Conservation (phyloP, 2,888 invertebrate genomes). For the Chrysodeixis includens region DNA sequence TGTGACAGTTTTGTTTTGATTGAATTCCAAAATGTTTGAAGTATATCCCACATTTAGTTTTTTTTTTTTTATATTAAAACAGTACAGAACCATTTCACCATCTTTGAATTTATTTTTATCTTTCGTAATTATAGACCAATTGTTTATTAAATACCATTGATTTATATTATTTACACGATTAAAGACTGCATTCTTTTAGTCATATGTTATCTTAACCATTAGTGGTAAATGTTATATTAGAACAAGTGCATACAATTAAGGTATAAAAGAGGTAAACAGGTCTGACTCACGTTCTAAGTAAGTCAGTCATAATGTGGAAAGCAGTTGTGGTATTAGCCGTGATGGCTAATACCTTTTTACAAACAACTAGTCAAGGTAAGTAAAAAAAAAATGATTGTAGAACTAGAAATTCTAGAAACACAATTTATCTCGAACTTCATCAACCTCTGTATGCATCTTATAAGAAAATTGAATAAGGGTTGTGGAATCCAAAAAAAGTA, state of each 20-base stretch:
- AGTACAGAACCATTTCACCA: no score
- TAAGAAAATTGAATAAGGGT: no score
- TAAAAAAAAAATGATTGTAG: not conserved
- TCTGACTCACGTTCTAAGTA: slow-evolving; percentile 53
- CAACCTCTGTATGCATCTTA: no score
- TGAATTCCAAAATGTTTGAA: no score
- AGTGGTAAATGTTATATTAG: slow-evolving; percentile 54
- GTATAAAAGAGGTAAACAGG: slow-evolving; percentile 68
- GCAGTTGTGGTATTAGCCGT: slow-evolving; percentile 60
- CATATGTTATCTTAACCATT: slow-evolving; percentile 18
- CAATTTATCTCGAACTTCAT: no score
- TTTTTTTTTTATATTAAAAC: no score
- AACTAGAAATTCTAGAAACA: no score
- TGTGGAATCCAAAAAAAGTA: no score
- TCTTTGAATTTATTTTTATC: not conserved
- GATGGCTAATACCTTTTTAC: slow-evolving; percentile 48
- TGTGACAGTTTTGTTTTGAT: no score
- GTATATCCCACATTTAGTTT: no score
- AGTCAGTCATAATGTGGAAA: slow-evolving; percentile 66
- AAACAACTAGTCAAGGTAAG: slow-evolving; percentile 58
- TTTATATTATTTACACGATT: slow-evolving; percentile 11
- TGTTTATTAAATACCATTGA: slow-evolving; percentile 2
- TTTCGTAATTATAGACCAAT: not conserved
- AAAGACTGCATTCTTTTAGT: not conserved
- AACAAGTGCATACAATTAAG: slow-evolving; percentile 65